Conservation (phyloP, 2,113 vertebrate species). For the Aptenodytes forsteri region DNA sequence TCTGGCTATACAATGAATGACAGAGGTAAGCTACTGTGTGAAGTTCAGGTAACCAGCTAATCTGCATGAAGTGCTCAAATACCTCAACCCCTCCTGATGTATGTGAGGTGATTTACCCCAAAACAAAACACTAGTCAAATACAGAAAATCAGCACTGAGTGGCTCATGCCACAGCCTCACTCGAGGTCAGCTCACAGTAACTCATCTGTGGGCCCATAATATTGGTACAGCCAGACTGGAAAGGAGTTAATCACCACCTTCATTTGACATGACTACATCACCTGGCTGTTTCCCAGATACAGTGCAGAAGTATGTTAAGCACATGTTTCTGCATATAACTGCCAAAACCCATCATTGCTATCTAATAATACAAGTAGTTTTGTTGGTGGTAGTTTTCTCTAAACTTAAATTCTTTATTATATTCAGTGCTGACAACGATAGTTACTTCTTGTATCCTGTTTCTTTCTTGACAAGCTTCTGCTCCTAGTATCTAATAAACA, state of each 20-base stretch:
- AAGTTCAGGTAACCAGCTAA: not conserved
- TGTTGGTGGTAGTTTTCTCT: not conserved
- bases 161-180: not conserved
- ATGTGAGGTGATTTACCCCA: not conserved
- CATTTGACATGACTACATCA: not conserved
- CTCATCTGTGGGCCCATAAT: not conserved
- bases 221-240: not conserved
- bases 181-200: not conserved
- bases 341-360: not conserved
- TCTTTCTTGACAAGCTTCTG: not conserved
- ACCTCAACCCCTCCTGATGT: not conserved
- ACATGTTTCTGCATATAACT: not conserved
- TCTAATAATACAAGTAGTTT: not conserved
- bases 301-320: not conserved
- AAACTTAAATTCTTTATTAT: not conserved
- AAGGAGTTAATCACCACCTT: not conserved
- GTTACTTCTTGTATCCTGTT: not conserved
- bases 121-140: not conserved
- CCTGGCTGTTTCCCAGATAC: not conserved
- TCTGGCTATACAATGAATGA: not conserved
- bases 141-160: not conserved
- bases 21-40: not conserved
- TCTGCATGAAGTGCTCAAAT: not conserved
- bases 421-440: not conserved
- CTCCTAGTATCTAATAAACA: not conserved